These are phyloP conservation scores for Clavelina lepadiformis DNA, from an alignment of 23 tunicate species.

Conservation along the genomic window DNA sequence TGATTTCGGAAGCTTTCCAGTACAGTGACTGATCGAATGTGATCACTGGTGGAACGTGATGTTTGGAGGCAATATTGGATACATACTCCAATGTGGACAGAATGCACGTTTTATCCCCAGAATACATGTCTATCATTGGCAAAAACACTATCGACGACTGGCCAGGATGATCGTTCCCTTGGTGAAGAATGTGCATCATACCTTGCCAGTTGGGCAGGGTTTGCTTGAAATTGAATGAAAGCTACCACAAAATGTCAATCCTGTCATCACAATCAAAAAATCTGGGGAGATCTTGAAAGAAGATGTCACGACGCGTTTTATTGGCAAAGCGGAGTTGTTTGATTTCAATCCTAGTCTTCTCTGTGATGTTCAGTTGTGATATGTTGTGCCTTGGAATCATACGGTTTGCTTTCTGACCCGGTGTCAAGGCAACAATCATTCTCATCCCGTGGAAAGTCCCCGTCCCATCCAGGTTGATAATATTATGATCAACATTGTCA, in stretches of 20 bases:
- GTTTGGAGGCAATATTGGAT: slow-evolving; percentile 1
- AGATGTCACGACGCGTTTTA: slow-evolving; percentile 1
- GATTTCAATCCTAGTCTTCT: too few relatives aligned
- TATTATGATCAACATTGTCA: too few relatives aligned
- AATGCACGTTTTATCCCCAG: neutral
- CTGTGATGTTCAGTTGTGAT: too few relatives aligned
- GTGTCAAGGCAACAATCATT: too few relatives aligned
- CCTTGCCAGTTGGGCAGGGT: neutral
- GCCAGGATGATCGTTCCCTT: neutral
- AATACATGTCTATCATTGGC: neutral
- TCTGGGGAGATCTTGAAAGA: slow-evolving; percentile 3
- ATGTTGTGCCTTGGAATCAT: too few relatives aligned
- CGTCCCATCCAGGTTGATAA: too few relatives aligned
- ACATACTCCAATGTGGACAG: slow-evolving; percentile 3
- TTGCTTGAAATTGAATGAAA: slow-evolving; percentile 2
- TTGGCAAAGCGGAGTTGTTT: slow-evolving; percentile 5
- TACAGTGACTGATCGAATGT: slow-evolving; percentile 2
- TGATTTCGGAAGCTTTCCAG: neutral
- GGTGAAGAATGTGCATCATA: neutral
- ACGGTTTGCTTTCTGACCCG: too few relatives aligned
- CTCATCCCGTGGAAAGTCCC: too few relatives aligned
- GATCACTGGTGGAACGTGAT: neutral
- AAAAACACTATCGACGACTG: neutral
- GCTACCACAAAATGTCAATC: slow-evolving; percentile 1
- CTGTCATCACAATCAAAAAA: slow-evolving; percentile 2